A percentile compares a stretch with the other conserved stretches of the same genome.
Conservation (phyloP, 2,113 vertebrate species). For the Recurvirostra avosetta region DNA sequence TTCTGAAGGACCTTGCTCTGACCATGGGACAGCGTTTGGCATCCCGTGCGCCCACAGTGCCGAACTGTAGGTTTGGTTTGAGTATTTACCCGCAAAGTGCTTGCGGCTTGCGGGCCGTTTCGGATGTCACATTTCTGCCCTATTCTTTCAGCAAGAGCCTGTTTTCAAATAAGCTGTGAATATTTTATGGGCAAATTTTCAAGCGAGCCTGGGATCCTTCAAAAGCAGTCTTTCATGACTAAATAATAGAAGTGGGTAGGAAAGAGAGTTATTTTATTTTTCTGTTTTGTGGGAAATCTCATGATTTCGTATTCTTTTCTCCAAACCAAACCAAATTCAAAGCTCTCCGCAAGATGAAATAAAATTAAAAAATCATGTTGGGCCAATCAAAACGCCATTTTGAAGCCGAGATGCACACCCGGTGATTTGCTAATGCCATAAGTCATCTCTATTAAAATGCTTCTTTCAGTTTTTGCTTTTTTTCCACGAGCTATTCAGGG, state of each 20-base stretch:
- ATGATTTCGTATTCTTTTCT: background rate
- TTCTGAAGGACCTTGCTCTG: background rate
- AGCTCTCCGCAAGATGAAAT: background rate
- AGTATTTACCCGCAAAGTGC: background rate
- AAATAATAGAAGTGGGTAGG: background rate
- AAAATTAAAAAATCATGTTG: background rate
- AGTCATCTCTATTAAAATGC: background rate
- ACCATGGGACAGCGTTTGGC: background rate
- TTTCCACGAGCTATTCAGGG: background rate
- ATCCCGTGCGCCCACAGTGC: rapidly evolving
- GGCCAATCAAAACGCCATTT: background rate
- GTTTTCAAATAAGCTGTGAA: background rate
- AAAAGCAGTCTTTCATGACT: background rate
- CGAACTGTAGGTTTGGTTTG: background rate
- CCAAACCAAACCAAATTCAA: background rate
- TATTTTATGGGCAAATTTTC: background rate
- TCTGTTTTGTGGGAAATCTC: background rate
- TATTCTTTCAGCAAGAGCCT: background rate
- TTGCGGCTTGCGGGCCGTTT: background rate
- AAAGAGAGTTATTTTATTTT: background rate
- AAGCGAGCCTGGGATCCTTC: background rate
- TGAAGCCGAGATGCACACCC: background rate
- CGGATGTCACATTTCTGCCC: background rate
- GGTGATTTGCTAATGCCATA: background rate
- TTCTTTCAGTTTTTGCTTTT: background rate